Base-by-base conservation (phyloP, 1,140 invertebrate genomes). In the Caenorhabditis latens region DNA sequence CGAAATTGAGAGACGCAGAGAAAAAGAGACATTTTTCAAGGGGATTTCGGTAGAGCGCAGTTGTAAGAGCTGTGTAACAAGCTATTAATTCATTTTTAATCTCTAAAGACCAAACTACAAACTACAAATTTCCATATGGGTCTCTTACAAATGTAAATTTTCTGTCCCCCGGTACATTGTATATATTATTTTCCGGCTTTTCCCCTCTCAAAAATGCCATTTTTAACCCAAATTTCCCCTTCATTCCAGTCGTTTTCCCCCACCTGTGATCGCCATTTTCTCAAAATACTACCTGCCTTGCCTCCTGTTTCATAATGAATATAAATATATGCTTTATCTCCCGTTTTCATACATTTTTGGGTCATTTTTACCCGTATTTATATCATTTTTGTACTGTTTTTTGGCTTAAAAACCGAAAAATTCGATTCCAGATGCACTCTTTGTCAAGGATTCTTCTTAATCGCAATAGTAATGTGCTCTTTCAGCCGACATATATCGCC, bases 361-460 rank as follows among this genome's bases (percentile, higher is more conserved):
- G 50, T 53, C 11, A 21, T 8, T 67, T 67, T 14, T 40, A 65
- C 11, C 11, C 24, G 32, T 32, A 1, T 32, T 32, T 32, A 32
- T 32, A 32, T 32, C 32, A 32, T 32, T 32, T 32, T 32, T 32
- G 32, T 32, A 32, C 32, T 32, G 32, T 32, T 32, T n/a, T 32
- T 32, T 32, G 32, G 32, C 32, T 2, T 32, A 32, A 32, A 32
- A 32, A 32, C 32, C 32, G 0, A 2, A 32, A 32, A 32, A 32
- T 32, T 32, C 32, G 32, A 32, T 32, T 32, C 32, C 32, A 46
- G 42, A 75, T 75, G 67, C 67, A 75, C 9, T 75, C 67, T n/a
- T 46, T 75, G 16, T 75, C 67, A 43, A 75, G 43, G 67, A 65
- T 65, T 65, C 67, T 75, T 75, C 67, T 75, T 9, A 14, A 75